A percentile compares a stretch with the other conserved stretches of the same genome.
These are phyloP conservation scores for Copidosoma aretas DNA, from an alignment of 2,888 invertebrate genomes.

Conservation along the genomic window DNA sequence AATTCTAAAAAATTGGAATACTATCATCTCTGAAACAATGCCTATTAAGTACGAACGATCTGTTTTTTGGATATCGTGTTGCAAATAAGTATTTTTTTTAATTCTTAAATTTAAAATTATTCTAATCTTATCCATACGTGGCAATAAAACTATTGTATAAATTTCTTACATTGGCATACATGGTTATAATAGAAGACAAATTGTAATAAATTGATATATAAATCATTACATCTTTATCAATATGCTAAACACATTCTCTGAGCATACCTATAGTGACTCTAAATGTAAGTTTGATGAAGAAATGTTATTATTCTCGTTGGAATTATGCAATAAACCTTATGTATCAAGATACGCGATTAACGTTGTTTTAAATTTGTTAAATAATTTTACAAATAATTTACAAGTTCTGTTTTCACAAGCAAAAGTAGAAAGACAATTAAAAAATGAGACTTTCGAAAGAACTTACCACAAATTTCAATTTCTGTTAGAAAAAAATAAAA, in stretches of 20 bases:
- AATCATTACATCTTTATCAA: too few species aligned
- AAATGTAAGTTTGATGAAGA: neutral
- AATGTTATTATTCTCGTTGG: neutral
- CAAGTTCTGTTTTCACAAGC: constrained; percentile 29
- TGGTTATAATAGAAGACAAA: too few species aligned
- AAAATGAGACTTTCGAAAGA: neutral
- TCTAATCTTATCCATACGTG: too few species aligned
- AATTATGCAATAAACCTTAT: constrained; percentile 27
- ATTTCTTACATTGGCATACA: too few species aligned
- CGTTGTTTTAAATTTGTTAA: constrained; percentile 14
- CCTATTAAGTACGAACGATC: too few species aligned
- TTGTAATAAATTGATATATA: too few species aligned
- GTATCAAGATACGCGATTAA: constrained; percentile 33
- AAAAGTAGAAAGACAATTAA: constrained; percentile 12
- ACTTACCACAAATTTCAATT: constrained; percentile 21
- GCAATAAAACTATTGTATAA: too few species aligned
- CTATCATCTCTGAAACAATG: too few species aligned
- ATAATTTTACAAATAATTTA: constrained; percentile 14
- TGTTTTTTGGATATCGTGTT: too few species aligned
- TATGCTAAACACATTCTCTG: neutral
- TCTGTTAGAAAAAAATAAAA: constrained; percentile 23
- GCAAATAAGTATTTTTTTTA: too few species aligned
- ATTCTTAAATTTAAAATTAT: too few species aligned
- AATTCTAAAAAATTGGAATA: too few species aligned
- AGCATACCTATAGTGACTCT: neutral